Percentiles rank a stretch among this genome's conserved stretches.
Evolutionary conservation across 2,113 vertebrate species (phyloP).

Genomic region (Galeopterus variegatus): DNA sequence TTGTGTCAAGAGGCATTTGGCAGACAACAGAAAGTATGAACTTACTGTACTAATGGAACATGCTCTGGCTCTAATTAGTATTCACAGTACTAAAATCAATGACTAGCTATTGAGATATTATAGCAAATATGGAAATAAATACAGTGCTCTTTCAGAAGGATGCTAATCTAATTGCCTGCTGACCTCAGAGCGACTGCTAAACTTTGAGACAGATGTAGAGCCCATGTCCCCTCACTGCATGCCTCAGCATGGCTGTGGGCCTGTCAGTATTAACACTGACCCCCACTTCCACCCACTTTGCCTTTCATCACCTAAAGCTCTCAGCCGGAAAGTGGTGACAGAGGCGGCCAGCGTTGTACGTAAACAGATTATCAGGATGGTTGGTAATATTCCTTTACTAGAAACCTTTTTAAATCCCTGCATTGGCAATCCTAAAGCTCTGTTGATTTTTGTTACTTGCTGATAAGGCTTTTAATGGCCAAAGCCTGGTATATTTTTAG

Average conservation of each 20-base stretch:
- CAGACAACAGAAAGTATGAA: background rate
- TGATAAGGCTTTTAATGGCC: constrained; percentile 85
- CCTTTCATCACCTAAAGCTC: constrained; percentile 82
- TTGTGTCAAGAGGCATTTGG: background rate
- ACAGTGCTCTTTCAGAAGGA: constrained; percentile 2
- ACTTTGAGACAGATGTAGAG: constrained; percentile 23
- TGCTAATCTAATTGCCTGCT: constrained; percentile 24
- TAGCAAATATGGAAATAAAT: constrained; percentile 11
- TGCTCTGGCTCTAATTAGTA: constrained; percentile 22
- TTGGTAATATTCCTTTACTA: constrained; percentile 83
- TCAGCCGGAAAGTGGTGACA: constrained; percentile 79
- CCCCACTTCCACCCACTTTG: constrained; percentile 39
- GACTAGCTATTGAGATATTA: constrained; percentile 27
- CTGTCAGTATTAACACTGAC: background rate
- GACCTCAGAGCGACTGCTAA: background rate
- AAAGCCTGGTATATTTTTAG: constrained; percentile 83
- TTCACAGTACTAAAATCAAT: constrained; percentile 66
- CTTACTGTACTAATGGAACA: background rate
- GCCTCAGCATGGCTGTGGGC: background rate
- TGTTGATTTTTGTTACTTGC: constrained; percentile 84
- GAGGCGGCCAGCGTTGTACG: constrained; percentile 67
- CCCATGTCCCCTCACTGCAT: background rate
- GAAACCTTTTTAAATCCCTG: constrained; percentile 83
- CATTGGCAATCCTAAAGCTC: constrained; percentile 82
- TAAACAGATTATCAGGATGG: constrained; percentile 84